Base-by-base conservation (phyloP, 2,888 invertebrate species). In the Phrixothrix hirtus region DNA sequence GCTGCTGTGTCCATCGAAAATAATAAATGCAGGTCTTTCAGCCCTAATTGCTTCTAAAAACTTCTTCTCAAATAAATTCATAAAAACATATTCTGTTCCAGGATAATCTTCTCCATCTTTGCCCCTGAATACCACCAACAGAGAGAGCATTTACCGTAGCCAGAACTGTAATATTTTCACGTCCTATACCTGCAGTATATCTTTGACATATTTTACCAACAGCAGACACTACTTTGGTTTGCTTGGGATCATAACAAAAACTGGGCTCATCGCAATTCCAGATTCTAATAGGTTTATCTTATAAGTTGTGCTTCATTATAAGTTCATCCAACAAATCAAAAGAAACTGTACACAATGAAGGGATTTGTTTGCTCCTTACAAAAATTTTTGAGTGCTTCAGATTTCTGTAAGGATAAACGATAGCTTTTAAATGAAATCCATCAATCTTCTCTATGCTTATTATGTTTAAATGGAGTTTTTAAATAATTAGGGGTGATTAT, bases 371-470 rank as follows among this genome's bases (percentile, higher is more conserved):
- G 46, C 48, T 62, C 62, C 45, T 62, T 65, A 15, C 68, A 43
- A 2, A 64, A 55, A 57, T 63, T 58, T 60, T 72, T 69, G 3
- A 71, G 63, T 15, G 60, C 55, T 65, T 73, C 67, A 3, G 70
- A 69, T 51, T 62, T 66, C 64, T 72, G 73, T 14, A 72, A 38
- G n/a, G 68, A 66, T 10, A 74, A 38, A 55, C 53, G 51, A 34
- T 63, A 57, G 10, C 62, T 29, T 37, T 57, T 59, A n/a, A n/a
- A n/a, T n/a, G n/a, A n/a, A n/a, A n/a, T n/a, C n/a, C n/a, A n/a
- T n/a, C n/a, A n/a, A n/a, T n/a, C n/a, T n/a, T n/a, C n/a, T n/a
- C n/a, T n/a, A n/a, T n/a, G n/a, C n/a, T n/a, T n/a, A n/a, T n/a
- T n/a, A n/a, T n/a, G n/a, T 35, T 61, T 64, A 55, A 65, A 67